Conservation (phyloP, 2,888 invertebrate genomes). For the Nomada lathburiana region DNA sequence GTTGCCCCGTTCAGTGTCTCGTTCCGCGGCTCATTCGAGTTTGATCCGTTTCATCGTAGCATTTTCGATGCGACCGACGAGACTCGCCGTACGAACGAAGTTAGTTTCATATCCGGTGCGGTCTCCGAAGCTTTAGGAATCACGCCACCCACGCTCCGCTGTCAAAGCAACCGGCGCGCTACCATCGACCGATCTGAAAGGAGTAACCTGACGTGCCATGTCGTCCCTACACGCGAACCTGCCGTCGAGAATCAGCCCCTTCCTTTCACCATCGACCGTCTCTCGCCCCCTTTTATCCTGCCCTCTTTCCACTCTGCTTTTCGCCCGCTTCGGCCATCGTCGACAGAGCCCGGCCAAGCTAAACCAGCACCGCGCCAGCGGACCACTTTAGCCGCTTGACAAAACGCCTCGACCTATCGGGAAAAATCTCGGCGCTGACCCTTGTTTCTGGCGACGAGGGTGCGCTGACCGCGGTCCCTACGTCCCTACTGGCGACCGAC, state of each 20-base stretch:
- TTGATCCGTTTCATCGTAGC: conserved; percentile 57
- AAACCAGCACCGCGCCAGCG: conserved; percentile 41
- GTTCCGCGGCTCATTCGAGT: conserved; percentile 62
- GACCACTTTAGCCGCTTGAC: conserved; percentile 75
- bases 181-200: conserved; percentile 73
- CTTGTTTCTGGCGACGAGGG: conserved; percentile 58
- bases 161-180: conserved; percentile 60
- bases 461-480: conserved; percentile 43
- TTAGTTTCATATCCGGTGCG: conserved; percentile 79
- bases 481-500: conserved; percentile 6
- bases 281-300: conserved; percentile 25
- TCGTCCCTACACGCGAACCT: conserved; percentile 71
- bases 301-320: conserved; percentile 11
- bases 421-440: conserved; percentile 69
- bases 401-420: conserved; percentile 75
- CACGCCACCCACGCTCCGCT: conserved; percentile 66
- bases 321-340: conserved; percentile 23
- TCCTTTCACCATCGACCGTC: conserved; percentile 46
- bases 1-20: not conserved
- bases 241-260: conserved; percentile 57
- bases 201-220: conserved; percentile 72
- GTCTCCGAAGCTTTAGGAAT: conserved; percentile 74
- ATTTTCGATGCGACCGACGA: conserved; percentile 48
- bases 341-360: conserved; percentile 11
- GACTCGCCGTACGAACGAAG: conserved; percentile 68